A percentile compares a stretch with the other conserved stretches of the same genome.
phyloP scores from a whole-genome alignment of 2,797 vertebrate species.

The Myotis myotis region DNA sequence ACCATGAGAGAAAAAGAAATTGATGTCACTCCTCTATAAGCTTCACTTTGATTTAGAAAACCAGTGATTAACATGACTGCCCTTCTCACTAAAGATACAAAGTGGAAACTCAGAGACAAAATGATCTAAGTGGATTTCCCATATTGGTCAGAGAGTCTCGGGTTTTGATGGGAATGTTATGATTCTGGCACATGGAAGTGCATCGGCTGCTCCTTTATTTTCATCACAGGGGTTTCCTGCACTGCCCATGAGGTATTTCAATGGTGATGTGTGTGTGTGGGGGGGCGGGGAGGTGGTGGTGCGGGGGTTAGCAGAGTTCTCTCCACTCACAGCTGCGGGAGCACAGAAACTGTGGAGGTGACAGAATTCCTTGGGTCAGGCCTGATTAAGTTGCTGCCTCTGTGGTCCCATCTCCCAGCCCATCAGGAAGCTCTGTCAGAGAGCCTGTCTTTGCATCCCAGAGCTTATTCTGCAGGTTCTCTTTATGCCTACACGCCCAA shows the following conservation, averaged over 20 bases:
- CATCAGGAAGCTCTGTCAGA: neutral
- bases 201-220: neutral
- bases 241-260: neutral
- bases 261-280: no score
- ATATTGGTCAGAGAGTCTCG: neutral
- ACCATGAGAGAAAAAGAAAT: neutral
- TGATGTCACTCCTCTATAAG: neutral
- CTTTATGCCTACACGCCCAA: neutral
- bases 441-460: neutral
- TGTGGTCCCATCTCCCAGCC: neutral
- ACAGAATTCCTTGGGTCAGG: neutral
- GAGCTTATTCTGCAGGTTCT: neutral
- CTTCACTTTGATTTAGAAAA: slow-evolving; percentile 20
- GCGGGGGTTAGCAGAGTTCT: neutral
- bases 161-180: neutral
- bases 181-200: neutral
- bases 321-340: neutral
- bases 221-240: neutral
- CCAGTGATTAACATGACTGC: neutral
- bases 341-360: neutral
- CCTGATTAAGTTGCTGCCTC: neutral
- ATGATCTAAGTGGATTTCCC: neutral
- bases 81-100: neutral
- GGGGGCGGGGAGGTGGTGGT: no score
- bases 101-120: neutral